Base-by-base conservation (phyloP, 2,113 vertebrate species). In the Meriones unguiculatus region DNA sequence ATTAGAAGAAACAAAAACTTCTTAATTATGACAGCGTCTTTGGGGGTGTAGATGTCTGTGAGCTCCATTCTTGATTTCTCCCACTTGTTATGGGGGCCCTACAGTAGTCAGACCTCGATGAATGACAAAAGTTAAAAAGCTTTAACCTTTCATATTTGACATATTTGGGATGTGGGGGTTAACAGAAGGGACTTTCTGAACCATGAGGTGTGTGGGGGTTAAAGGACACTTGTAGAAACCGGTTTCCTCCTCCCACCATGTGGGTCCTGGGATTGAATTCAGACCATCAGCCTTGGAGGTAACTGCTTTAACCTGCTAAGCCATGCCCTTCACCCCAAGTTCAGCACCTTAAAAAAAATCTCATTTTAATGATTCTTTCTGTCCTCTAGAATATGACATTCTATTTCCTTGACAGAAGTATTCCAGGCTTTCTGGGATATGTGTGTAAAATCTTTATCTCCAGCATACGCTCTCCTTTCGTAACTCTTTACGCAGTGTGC, bases 1-100 rank as follows among this genome's bases (percentile, higher is more conserved):
- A 96, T 98, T 97, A 98, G 95, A 78, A 97, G 92, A 97, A 97
- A 98, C 97, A 97, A 98, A 98, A 98, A 95, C 87, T 96, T 95
- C 94, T 97, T 98, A 95, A 97, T 97, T 95, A 97, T 98, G 93
- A 98, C 97, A 97, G 92, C 78, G 89, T 97, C 95, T 96, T 96
- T 81, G 95, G 90, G 89, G 73, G 32, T 94, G 86, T 89, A 94
- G 95, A n/a, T 62, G 84, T 95, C 80, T 25, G 52, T 67, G 38
- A 75, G 87, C 72, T 90, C 62, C 32, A 46, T 32, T 73, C 62
- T 35, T 32, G 85, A 52, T 78, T 82, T 57, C 64, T 54, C 52
- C 80, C 54, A 59, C 77, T 86, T 90, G 93, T 65, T 80, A 87
- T 46, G n/a, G 41, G 87, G 18, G 76, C 32, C 5, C 22, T 32